phyloP scores from a whole-genome alignment of 2,888 invertebrate species.

The Graphium colonna region DNA sequence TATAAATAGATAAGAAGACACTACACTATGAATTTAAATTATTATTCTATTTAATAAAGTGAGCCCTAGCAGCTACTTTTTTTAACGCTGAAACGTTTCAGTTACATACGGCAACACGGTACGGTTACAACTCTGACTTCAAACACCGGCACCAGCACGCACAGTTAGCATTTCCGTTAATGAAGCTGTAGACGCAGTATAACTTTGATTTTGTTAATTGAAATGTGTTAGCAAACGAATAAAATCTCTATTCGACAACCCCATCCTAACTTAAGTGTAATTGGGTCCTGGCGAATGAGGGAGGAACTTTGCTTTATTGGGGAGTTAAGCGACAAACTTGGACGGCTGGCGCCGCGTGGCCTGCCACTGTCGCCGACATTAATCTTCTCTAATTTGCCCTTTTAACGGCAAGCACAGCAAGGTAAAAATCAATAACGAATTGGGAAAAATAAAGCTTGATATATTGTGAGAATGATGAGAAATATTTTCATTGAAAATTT shows the following conservation, averaged over 20 bases:
- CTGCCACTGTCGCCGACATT: slow-evolving; percentile 28
- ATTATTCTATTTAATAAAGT: too few relatives aligned
- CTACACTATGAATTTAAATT: too few relatives aligned
- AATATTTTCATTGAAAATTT: too few relatives aligned
- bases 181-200: not conserved
- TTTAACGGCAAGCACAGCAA: not conserved
- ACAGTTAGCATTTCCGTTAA: not conserved
- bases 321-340: slow-evolving; percentile 55
- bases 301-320: slow-evolving; percentile 53
- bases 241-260: slow-evolving; percentile 38
- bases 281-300: slow-evolving; percentile 48
- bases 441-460: not conserved
- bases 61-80: too few relatives aligned
- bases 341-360: slow-evolving; percentile 45
- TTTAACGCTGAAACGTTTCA: not conserved
- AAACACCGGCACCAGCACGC: not conserved
- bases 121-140: not conserved
- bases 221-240: slow-evolving; percentile 40
- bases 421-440: not conserved
- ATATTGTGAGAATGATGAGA: not conserved
- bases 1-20: too few relatives aligned
- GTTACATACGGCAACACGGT: too few relatives aligned
- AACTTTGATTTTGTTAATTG: too few relatives aligned
- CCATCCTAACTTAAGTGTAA: slow-evolving; percentile 38
- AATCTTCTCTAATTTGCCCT: slow-evolving; percentile 7